A percentile compares a stretch with the other conserved stretches of the same genome.
phyloP scores from a whole-genome alignment of 2,888 invertebrate species.

The Campoplex capitator region DNA sequence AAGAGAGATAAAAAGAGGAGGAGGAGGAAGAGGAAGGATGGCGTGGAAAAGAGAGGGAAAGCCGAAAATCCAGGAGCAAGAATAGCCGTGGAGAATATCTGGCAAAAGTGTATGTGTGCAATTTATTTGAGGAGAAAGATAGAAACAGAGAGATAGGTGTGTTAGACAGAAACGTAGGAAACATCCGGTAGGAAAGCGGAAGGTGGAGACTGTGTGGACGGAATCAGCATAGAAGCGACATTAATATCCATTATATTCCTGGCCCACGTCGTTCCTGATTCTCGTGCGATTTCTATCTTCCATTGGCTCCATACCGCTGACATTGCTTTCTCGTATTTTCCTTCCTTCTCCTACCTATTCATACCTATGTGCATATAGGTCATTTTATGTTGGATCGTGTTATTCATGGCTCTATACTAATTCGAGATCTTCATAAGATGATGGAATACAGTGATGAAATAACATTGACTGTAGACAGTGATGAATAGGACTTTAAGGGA shows the following conservation, averaged over 20 bases:
- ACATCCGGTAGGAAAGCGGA: slow-evolving; percentile 51
- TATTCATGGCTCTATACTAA: neutral
- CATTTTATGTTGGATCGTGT: neutral
- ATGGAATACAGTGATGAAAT: neutral
- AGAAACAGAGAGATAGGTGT: slow-evolving; percentile 24
- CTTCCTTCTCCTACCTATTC: slow-evolving; percentile 18
- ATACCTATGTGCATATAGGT: slow-evolving; percentile 4
- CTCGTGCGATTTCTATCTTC: slow-evolving; percentile 63
- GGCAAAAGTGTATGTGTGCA: slow-evolving; percentile 12
- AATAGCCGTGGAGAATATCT: slow-evolving; percentile 24
- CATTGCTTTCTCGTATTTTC: slow-evolving; percentile 53
- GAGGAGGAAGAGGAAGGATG: too few species aligned
- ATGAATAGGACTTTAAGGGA: neutral
- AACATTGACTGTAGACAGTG: neutral
- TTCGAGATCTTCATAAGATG: neutral
- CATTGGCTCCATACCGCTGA: slow-evolving; percentile 49
- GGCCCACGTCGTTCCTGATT: slow-evolving; percentile 66
- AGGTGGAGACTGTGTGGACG: slow-evolving; percentile 58
- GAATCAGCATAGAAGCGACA: slow-evolving; percentile 77
- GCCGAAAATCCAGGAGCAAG: slow-evolving; percentile 1
- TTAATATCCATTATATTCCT: slow-evolving; percentile 80
- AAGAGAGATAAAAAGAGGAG: neutral
- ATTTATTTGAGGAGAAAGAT: slow-evolving; percentile 24
- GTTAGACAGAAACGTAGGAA: slow-evolving; percentile 49
- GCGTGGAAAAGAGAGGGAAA: neutral